phyloP scores from a whole-genome alignment of 2,797 vertebrate species.

The Selene dorsalis region DNA sequence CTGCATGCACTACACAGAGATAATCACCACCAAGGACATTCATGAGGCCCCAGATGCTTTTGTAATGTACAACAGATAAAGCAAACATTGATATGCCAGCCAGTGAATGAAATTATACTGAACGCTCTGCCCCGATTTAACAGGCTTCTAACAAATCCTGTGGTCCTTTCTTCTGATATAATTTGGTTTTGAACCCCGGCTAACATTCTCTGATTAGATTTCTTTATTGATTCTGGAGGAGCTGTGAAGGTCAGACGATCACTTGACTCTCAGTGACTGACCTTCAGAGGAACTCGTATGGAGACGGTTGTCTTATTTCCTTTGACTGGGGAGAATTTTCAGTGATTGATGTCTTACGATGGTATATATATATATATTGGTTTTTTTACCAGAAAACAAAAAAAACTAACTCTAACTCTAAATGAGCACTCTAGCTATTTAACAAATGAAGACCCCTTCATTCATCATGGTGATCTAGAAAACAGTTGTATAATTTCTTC shows the following conservation, averaged over 20 bases:
- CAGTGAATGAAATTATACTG: constrained; percentile 59
- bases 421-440: background rate
- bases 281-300: constrained; percentile 68
- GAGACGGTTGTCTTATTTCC: constrained; percentile 55
- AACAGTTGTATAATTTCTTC: background rate
- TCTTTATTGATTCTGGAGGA: constrained; percentile 70
- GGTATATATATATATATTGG: background rate
- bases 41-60: constrained; percentile 1
- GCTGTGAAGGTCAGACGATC: constrained; percentile 74
- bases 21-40: constrained; percentile 24
- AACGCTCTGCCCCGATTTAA: constrained; percentile 54
- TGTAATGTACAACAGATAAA: constrained; percentile 44
- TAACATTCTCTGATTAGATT: constrained; percentile 77
- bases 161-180: constrained; percentile 54
- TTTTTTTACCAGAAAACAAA: constrained; percentile 10
- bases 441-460: background rate
- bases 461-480: background rate
- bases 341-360: constrained; percentile 32
- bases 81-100: constrained; percentile 41
- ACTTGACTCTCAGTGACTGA: constrained; percentile 64
- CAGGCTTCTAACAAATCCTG: constrained; percentile 52
- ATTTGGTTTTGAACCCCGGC: constrained; percentile 66
- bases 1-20: constrained; percentile 17
- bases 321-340: constrained; percentile 48
- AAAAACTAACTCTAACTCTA: background rate